These are phyloP conservation scores for Taenioides sp. DNA, from an alignment of 2,797 vertebrate genomes.

Conservation along the genomic window DNA sequence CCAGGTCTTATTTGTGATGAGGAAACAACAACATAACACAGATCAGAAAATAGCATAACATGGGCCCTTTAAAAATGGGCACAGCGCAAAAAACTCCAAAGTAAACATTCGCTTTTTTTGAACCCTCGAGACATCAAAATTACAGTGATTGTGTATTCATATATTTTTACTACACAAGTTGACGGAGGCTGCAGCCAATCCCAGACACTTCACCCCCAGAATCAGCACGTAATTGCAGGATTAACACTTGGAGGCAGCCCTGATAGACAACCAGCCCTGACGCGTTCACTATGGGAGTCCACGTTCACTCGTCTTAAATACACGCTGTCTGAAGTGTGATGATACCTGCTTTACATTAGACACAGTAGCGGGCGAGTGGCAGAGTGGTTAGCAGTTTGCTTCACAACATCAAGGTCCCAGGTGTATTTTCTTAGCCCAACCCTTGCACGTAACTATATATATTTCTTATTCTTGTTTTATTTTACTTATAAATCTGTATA, in stretches of 20 bases:
- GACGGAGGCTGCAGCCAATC: not conserved
- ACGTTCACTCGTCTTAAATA: not conserved
- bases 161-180: not conserved
- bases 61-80: too few species aligned
- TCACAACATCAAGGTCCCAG: not conserved
- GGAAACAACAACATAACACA: too few species aligned
- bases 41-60: too few species aligned
- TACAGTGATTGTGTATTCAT: not conserved
- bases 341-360: not conserved
- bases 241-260: not conserved
- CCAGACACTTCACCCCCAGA: not conserved
- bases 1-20: too few species aligned
- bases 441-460: too few species aligned
- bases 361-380: not conserved
- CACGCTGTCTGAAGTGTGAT: not conserved
- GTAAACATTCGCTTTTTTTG: too few species aligned
- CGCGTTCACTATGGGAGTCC: not conserved
- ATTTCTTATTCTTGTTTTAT: too few species aligned
- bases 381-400: not conserved
- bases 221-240: not conserved
- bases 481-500: too few species aligned
- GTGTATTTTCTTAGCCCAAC: not conserved
- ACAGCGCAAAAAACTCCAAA: too few species aligned
- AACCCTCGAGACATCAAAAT: not conserved
- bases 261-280: not conserved